Percentiles rank a stretch among this genome's conserved stretches.
Evolutionary conservation across 2,888 invertebrate species (phyloP).

Genomic region (Hyppa rectilinea): DNA sequence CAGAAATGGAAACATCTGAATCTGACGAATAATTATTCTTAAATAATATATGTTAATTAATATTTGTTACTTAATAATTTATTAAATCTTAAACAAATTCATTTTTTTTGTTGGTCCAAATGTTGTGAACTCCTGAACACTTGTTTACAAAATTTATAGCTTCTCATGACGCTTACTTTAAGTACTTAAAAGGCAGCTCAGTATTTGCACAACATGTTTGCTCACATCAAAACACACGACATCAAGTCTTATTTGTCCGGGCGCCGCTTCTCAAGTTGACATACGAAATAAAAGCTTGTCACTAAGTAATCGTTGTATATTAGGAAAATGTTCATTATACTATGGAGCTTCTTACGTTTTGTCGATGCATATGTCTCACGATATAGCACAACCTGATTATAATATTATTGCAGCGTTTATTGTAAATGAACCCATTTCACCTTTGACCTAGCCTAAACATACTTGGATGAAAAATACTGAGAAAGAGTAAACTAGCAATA

Average conservation of each 20-base stretch:
- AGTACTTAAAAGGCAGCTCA: slow-evolving; percentile 35
- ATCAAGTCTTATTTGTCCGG: slow-evolving; percentile 15
- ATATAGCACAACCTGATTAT: slow-evolving; percentile 13
- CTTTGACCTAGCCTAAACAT: slow-evolving; percentile 10
- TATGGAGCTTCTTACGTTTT: slow-evolving; percentile 25
- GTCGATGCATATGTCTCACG: slow-evolving; percentile 28
- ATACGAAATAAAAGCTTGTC: slow-evolving; percentile 17
- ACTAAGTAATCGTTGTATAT: slow-evolving; percentile 17
- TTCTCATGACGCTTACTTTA: too few species aligned
- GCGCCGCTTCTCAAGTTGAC: background rate
- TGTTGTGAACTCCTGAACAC: too few species aligned
- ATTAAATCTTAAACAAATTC: too few species aligned
- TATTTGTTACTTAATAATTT: too few species aligned
- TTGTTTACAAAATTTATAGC: too few species aligned
- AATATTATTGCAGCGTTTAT: slow-evolving; percentile 34
- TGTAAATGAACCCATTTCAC: slow-evolving; percentile 9
- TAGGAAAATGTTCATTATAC: background rate
- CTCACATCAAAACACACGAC: slow-evolving; percentile 8
- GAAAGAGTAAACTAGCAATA: background rate
- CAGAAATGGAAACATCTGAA: too few species aligned
- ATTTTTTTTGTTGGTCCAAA: too few species aligned
- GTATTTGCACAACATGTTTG: slow-evolving; percentile 13
- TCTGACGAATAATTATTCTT: too few species aligned
- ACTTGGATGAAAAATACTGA: slow-evolving; percentile 35
- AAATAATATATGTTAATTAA: too few species aligned